Base-by-base conservation (phyloP, 2,797 vertebrate genomes). In the Margarornis squamiger region DNA sequence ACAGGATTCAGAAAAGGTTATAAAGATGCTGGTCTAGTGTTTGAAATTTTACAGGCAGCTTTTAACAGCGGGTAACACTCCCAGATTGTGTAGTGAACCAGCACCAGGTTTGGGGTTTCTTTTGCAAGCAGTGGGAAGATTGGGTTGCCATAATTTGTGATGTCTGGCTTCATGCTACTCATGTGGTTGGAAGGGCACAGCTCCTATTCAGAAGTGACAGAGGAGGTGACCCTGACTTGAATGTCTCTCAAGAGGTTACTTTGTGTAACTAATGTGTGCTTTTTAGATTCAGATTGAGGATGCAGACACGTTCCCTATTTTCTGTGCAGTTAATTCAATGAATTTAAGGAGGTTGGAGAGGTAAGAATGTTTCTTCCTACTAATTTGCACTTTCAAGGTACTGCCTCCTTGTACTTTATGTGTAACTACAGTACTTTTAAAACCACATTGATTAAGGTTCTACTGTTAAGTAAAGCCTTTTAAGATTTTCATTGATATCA, bases 401-500 rank as follows among this genome's bases (percentile, higher is more conserved):
- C 79, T 63, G 55, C 59, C 76, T 92, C 62, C 96, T 95, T 96
- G 94, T 93, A 84, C 93, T 95, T 94, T 70, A 46, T 1, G 9
- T 4, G 6, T 77, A 95, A 91, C 88, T 84, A 48, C 70, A 41
- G 88, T 86, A 45, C 85, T 93, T 97, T 94, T 93, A 39, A 94
- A 94, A 95, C 51, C 43, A 58, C 95, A 93, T 95, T 96, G 96
- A 95, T 96, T 96, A 97, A 95, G 88, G 92, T 93, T 96, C 83
- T 84, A 73, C 94, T 95, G 96, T 94, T 97, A 95, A 94, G 62
- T 95, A 95, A 97, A 97, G 93, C 88, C 92, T 96, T 97, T 96
- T 81, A 95, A 95, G 95, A 88, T 93, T 90, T 86, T 90, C 92
- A 92, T 55, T 95, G 88, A 96, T 92, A 97, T 95, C 86, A 93